Conservation (phyloP, 2,113 vertebrate species). For the Elgaria multicarinata region DNA sequence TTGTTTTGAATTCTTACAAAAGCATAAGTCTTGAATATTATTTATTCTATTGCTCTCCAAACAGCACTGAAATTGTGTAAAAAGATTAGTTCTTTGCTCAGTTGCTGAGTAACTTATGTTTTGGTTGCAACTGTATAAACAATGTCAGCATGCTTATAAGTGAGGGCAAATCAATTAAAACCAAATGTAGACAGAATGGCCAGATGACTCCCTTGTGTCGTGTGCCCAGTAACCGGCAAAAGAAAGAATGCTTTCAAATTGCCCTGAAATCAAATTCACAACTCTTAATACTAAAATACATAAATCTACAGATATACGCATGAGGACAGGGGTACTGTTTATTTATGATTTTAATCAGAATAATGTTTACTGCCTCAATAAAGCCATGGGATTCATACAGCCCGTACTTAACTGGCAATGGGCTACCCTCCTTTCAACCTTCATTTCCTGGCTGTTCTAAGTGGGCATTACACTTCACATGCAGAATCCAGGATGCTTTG, state of each 20-base stretch:
- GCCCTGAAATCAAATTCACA: conserved; percentile 45
- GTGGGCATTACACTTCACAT: neutral
- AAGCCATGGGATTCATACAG: conserved; percentile 55
- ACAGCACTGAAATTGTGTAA: conserved; percentile 48
- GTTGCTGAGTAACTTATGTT: conserved; percentile 47
- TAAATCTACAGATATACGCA: conserved; percentile 44
- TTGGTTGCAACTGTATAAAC: conserved; percentile 61
- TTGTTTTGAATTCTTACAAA: conserved; percentile 55
- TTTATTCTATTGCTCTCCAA: conserved; percentile 69
- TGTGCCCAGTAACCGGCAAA: conserved; percentile 32
- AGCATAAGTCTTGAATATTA: conserved; percentile 70
- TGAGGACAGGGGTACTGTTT: conserved; percentile 54
- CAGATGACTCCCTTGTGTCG: conserved; percentile 45
- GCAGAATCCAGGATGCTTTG: fast-evolving
- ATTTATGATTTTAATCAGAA: conserved; percentile 47
- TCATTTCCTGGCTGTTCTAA: fast-evolving
- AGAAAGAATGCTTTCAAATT: conserved; percentile 29
- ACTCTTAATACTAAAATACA: conserved; percentile 1
- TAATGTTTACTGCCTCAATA: conserved; percentile 33
- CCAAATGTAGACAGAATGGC: conserved; percentile 51
- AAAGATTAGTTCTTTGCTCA: conserved; percentile 59
- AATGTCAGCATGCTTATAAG: conserved; percentile 52
- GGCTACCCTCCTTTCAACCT: neutral
- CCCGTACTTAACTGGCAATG: neutral
- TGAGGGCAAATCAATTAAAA: conserved; percentile 47